A percentile compares a stretch with the other conserved stretches of the same genome.
phyloP scores from a whole-genome alignment of 2,113 vertebrate genomes.

The Ceratotherium simum region DNA sequence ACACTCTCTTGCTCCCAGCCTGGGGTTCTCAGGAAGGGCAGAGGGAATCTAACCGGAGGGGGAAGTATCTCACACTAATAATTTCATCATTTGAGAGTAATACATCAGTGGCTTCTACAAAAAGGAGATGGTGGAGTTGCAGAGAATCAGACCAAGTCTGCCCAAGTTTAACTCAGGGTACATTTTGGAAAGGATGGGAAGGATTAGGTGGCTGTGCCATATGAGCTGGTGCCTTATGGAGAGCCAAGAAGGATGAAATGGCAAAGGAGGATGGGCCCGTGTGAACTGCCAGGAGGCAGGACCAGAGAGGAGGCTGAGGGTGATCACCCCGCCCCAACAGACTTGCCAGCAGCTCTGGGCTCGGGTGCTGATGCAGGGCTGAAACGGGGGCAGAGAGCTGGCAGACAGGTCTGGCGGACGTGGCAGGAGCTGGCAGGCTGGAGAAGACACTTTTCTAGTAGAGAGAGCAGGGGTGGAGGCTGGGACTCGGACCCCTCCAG shows the following conservation, averaged over 20 bases:
- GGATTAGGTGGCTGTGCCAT: neutral
- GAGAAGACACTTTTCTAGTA: slow-evolving; percentile 24
- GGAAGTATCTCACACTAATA: neutral
- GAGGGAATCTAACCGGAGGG: neutral
- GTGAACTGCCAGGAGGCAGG: neutral
- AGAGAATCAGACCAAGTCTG: neutral
- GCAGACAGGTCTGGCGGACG: neutral
- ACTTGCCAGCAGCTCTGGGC: neutral
- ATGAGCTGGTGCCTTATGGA: neutral
- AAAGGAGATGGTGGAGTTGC: neutral
- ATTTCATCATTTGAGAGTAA: neutral
- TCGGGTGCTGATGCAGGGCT: neutral
- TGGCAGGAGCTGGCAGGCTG: slow-evolving; percentile 41
- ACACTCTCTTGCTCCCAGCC: neutral
- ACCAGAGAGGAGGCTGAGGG: neutral
- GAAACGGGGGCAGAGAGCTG: neutral
- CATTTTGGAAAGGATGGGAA: neutral
- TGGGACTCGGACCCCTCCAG: neutral
- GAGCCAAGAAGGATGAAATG: neutral
- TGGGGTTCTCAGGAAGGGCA: neutral
- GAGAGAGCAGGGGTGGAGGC: neutral
- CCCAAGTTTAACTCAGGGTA: neutral
- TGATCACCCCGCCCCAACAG: neutral
- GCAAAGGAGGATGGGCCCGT: neutral
- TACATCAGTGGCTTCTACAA: neutral